Conservation (phyloP, 2,113 vertebrate species). For the Notothenia coriiceps region DNA sequence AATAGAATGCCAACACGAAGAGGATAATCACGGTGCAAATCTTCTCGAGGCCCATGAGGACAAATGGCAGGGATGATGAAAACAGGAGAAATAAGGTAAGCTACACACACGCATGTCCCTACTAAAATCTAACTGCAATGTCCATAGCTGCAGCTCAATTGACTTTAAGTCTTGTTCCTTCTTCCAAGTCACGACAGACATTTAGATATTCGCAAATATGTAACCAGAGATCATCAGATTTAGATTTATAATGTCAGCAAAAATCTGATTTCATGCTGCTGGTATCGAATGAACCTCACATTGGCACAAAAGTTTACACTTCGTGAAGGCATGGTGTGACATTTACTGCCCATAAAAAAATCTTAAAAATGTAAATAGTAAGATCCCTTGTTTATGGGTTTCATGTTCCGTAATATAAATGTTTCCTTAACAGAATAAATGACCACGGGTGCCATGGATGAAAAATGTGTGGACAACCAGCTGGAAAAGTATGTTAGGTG, state of each 20-base stretch:
- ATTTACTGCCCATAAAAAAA: background rate
- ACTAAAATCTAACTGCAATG: background rate
- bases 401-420: background rate
- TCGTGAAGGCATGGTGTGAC: background rate
- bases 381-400: background rate
- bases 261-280: conserved; percentile 16
- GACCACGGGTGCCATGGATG: background rate
- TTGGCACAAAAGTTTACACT: conserved; percentile 14
- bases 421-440: background rate
- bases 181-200: conserved; percentile 17
- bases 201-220: conserved; percentile 9
- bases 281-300: conserved; percentile 1
- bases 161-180: background rate
- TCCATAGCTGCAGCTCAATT: background rate
- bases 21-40: conserved; percentile 72
- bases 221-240: conserved; percentile 20
- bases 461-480: background rate
- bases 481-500: background rate
- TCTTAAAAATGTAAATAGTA: background rate
- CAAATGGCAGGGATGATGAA: conserved; percentile 51
- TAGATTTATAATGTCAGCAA: conserved; percentile 23
- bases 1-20: conserved; percentile 65
- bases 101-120: background rate
- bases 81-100: conserved; percentile 52
- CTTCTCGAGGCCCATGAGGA: conserved; percentile 44